These are phyloP conservation scores for Drosophila trichaetosa DNA, from an alignment of 2,888 invertebrate species.

Conservation along the genomic window DNA sequence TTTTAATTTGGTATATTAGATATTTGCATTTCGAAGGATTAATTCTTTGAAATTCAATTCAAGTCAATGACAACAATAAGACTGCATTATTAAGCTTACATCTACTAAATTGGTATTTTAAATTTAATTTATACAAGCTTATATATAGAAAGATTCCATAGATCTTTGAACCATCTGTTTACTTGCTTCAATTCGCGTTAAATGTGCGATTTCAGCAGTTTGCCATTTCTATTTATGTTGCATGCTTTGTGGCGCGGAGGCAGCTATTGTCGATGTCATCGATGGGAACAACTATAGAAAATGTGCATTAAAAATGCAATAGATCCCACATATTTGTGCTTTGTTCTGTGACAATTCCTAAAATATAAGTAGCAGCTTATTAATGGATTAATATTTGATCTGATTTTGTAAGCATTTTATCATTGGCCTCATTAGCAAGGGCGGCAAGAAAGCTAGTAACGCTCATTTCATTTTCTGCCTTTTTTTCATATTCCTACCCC, in stretches of 20 bases:
- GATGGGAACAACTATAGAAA: constrained; percentile 5
- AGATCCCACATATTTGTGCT: constrained; percentile 7
- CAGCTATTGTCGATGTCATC: constrained; percentile 13
- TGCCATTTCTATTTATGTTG: constrained; percentile 40
- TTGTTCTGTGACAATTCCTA: constrained; percentile 29
- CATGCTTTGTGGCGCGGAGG: constrained; percentile 53
- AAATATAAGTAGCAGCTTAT: constrained; percentile 26
- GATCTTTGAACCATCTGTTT: not conserved
- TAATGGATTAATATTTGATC: constrained; percentile 25
- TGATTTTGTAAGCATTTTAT: constrained; percentile 26
- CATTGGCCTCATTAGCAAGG: constrained; percentile 41
- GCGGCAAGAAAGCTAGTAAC: not conserved
- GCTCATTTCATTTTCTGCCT: constrained; percentile 4
- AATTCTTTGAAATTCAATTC: not conserved
- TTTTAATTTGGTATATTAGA: not conserved
- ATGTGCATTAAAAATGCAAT: not conserved
- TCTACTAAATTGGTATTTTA: not conserved
- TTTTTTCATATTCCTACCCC: constrained; percentile 5
- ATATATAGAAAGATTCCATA: not conserved
- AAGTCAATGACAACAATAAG: not conserved
- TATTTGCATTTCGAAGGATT: not conserved
- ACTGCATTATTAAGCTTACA: not conserved
- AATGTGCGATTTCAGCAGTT: constrained; percentile 45
- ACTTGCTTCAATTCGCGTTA: constrained; percentile 19
- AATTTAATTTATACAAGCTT: not conserved